Evolutionary conservation across 1,140 invertebrate species (phyloP).

Genomic region (Megathymus violae): DNA sequence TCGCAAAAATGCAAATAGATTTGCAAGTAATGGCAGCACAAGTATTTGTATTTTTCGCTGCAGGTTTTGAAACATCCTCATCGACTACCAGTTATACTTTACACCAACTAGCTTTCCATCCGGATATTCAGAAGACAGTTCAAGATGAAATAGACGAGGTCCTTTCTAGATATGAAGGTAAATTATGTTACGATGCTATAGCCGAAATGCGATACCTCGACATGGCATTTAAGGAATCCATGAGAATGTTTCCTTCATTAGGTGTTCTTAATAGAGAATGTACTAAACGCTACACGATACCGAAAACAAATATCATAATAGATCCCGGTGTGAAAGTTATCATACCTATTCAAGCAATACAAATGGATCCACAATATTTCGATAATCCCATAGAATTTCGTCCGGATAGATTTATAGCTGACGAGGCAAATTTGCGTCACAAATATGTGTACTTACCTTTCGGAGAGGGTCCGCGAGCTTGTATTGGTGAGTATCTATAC

Average conservation of each 20-base stretch:
- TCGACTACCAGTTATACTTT: constrained; percentile 78
- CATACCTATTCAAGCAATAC: constrained; percentile 78
- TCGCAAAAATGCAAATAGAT: constrained; percentile 52
- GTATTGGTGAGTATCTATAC: constrained; percentile 48
- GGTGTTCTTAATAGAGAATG: constrained; percentile 67
- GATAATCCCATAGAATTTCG: constrained; percentile 82
- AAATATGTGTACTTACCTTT: constrained; percentile 70
- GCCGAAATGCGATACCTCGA: constrained; percentile 74
- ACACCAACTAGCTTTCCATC: constrained; percentile 83
- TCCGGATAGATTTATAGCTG: constrained; percentile 84
- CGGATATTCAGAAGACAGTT: constrained; percentile 84
- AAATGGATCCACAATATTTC: constrained; percentile 83
- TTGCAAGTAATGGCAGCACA: constrained; percentile 74
- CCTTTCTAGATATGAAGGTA: constrained; percentile 53
- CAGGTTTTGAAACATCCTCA: constrained; percentile 85
- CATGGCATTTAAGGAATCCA: constrained; percentile 73
- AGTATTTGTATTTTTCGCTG: constrained; percentile 84
- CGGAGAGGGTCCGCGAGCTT: constrained; percentile 59
- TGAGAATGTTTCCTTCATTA: constrained; percentile 76
- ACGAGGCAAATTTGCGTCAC: constrained; percentile 50
- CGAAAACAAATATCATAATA: constrained; percentile 62
- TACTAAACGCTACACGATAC: constrained; percentile 69
- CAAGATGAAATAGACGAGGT: constrained; percentile 82
- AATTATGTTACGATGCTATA: constrained; percentile 70
- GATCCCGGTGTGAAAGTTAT: constrained; percentile 60